Percentiles rank a stretch among this genome's conserved stretches.
phyloP scores from a whole-genome alignment of 30 jellyfish, hydroid and myxozoan genomes.

The Haliclystus octoradiatus region DNA sequence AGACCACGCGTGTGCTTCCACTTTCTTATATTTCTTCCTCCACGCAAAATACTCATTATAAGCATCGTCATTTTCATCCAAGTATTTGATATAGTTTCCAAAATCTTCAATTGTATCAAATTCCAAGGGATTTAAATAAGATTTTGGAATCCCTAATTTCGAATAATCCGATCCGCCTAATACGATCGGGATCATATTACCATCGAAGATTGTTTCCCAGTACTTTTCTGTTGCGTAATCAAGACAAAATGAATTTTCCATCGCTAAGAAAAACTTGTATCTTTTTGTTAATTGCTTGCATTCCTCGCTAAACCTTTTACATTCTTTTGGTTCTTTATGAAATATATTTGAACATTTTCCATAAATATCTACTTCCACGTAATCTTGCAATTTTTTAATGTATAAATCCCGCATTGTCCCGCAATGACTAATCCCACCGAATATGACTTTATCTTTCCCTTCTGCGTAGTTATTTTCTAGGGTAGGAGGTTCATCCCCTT shows the following conservation, averaged over 20 bases:
- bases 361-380: constrained; percentile 43
- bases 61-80: constrained; percentile 68
- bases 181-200: constrained; percentile 66
- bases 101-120: constrained; percentile 57
- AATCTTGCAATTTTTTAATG: constrained; percentile 42
- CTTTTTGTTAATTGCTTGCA: constrained; percentile 29
- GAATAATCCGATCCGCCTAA: constrained; percentile 81
- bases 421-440: constrained; percentile 65
- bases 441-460: constrained; percentile 52
- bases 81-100: constrained; percentile 42
- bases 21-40: constrained; percentile 40
- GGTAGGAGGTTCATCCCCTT: constrained; percentile 5
- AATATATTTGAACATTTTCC: constrained; percentile 66
- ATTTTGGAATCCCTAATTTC: constrained; percentile 35
- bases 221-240: constrained; percentile 63
- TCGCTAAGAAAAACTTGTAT: constrained; percentile 73
- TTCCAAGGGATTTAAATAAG: constrained; percentile 47
- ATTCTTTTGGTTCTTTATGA: constrained; percentile 39
- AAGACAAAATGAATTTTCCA: constrained; percentile 61
- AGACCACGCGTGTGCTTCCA: constrained; percentile 72
- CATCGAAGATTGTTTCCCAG: constrained; percentile 55
- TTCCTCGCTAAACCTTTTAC: constrained; percentile 24
- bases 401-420: constrained; percentile 75
- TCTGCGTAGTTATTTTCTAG: constrained; percentile 37
- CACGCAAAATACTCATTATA: constrained; percentile 57